Evolutionary conservation across 2,113 vertebrate genomes (phyloP), one percentile per base, ranked within the genome.

Genomic region (Hydrolagus affinis): DNA sequence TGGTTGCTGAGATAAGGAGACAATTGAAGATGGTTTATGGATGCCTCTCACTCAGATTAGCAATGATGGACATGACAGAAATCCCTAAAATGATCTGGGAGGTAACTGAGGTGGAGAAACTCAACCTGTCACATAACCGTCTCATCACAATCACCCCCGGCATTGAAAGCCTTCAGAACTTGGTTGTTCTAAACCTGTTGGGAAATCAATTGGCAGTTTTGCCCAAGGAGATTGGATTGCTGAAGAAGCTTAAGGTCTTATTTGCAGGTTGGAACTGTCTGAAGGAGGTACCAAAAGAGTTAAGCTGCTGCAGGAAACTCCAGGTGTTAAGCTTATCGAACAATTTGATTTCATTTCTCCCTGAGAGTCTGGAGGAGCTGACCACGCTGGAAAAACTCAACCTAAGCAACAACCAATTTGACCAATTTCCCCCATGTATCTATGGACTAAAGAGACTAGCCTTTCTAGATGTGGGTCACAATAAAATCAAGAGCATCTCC

Each of bases 261-360:
- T 98, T 98, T 0, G 92, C 94, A 72, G 96, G 96, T 66, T 95
- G 95, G 90, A 99, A 99, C 86, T 91, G 91, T 85, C 91, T 99
- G 87, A 93, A 90, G 0, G 96, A 98, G 86, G 89, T 99, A 32
- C 97, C 96, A 0, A 91, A 95, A 2, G 98, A 99, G 90, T 92
- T 99, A 89, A 92, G 95, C 78, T 88, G 90, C 85, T 99, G 97
- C 90, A 88, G 86, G 17, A 91, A 90, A 72, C 88, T 99, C 88
- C 95, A 99, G 85, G 97, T 99, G 23, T 91, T 99, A 86, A 98
- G 96, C 85, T 86, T 98, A 88, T 97, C 97, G 0, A 95, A 97
- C 89, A 99, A 99, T 89, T 88, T 91, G 86, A 92, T 99, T 85
- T 93, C 94, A 0, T 91, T 93, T 17, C 92, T 99, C 0, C 97